A percentile compares a stretch with the other conserved stretches of the same genome.
Conservation (phyloP, 2,113 vertebrate genomes). For the Leucosticte australis region DNA sequence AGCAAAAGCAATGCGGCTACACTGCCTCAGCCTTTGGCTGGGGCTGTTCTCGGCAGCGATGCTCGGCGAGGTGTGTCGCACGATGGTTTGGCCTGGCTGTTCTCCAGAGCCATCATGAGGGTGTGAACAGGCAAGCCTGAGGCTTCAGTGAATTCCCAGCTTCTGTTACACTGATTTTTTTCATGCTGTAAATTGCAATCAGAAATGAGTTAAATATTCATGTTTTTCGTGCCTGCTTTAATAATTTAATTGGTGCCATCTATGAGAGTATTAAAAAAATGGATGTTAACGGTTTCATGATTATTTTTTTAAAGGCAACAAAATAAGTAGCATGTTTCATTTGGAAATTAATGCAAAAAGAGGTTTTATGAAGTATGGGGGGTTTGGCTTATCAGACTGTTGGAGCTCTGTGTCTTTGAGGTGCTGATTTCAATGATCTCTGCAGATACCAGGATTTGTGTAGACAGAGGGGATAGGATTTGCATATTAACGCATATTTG, state of each 20-base stretch:
- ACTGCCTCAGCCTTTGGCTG: accelerated
- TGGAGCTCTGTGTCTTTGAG: background rate
- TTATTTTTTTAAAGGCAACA: background rate
- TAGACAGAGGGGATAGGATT: background rate
- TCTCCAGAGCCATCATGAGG: background rate
- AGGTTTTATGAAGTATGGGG: background rate
- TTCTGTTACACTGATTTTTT: background rate
- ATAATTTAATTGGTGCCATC: background rate
- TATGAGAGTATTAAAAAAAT: background rate
- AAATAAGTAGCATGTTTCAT: background rate
- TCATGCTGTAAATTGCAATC: background rate
- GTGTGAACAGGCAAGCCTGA: accelerated
- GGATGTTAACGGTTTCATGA: background rate
- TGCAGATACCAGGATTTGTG: background rate
- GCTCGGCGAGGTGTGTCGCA: accelerated
- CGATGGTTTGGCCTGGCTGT: accelerated
- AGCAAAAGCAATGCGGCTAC: accelerated
- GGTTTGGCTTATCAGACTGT: accelerated
- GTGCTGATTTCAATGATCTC: background rate
- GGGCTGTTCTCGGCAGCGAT: accelerated
- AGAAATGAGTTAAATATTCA: background rate
- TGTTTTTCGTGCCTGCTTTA: background rate
- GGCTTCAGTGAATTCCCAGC: background rate
- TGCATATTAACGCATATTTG: background rate
- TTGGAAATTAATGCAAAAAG: background rate